phyloP scores from a whole-genome alignment of 92 coral and sea anemone species.

The Palythoa grandiflora region DNA sequence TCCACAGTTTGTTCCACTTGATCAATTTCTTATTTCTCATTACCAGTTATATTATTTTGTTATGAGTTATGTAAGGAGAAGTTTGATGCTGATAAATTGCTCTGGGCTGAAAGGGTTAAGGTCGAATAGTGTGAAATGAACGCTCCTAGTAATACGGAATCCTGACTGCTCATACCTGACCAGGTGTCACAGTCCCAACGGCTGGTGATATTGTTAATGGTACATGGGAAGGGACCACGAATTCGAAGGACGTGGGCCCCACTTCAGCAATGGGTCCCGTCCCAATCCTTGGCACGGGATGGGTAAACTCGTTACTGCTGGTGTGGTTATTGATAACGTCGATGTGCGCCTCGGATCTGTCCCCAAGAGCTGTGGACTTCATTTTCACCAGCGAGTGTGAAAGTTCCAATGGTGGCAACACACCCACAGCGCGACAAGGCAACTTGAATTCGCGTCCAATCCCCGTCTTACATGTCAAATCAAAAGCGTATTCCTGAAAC shows the following conservation, averaged over 20 bases:
- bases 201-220: constrained; percentile 96
- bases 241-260: constrained; percentile 97
- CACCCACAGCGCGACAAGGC: constrained; percentile 94
- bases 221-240: constrained; percentile 84
- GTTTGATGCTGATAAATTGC: no score
- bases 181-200: constrained; percentile 92
- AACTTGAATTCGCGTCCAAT: constrained; percentile 97
- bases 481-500: constrained; percentile 86
- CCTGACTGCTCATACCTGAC: constrained; percentile 70
- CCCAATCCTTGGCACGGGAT: constrained; percentile 97
- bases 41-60: no score
- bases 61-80: no score
- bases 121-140: no score
- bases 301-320: constrained; percentile 97
- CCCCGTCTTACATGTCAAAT: constrained; percentile 94
- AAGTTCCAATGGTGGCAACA: constrained; percentile 86
- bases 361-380: constrained; percentile 94
- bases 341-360: constrained; percentile 81
- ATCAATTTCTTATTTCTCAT: no score
- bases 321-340: constrained; percentile 93
- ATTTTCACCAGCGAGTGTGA: constrained; percentile 93
- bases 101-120: no score
- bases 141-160: not conserved
- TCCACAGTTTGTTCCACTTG: no score
- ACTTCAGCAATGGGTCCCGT: constrained; percentile 95